These are phyloP conservation scores for Amblyopsis hoosieri DNA, from an alignment of 2,797 vertebrate species.

Conservation along the genomic window DNA sequence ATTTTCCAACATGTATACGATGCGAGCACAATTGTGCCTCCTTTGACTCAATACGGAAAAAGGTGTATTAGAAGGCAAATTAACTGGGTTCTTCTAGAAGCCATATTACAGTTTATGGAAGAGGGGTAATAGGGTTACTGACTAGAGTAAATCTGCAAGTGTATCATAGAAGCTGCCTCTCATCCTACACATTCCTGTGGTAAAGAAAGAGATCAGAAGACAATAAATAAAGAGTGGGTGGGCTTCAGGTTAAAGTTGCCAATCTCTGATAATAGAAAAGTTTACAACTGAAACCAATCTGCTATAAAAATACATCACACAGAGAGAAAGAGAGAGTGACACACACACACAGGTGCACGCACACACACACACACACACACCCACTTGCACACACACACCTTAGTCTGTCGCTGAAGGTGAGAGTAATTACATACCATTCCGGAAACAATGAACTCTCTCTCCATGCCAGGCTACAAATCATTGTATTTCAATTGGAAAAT, in stretches of 20 bases:
- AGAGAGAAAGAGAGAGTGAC: conserved; percentile 7
- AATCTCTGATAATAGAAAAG: neutral
- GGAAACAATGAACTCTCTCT: conserved; percentile 65
- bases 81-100: conserved; percentile 44
- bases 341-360: conserved; percentile 16
- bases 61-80: conserved; percentile 32
- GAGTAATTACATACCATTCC: conserved; percentile 77
- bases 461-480: conserved; percentile 49
- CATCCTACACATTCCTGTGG: conserved; percentile 46
- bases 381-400: conserved; percentile 34
- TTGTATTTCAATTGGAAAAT: conserved; percentile 68
- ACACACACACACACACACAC: conserved; percentile 33
- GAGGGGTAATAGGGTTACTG: conserved; percentile 23
- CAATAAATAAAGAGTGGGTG: conserved; percentile 51
- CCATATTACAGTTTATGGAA: conserved; percentile 19
- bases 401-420: conserved; percentile 69
- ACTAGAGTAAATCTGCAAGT: conserved; percentile 36
- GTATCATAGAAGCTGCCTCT: conserved; percentile 46
- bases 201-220: conserved; percentile 53
- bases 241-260: conserved; percentile 37
- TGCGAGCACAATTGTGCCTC: conserved; percentile 5
- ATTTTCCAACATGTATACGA: conserved; percentile 18
- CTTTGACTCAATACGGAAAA: conserved; percentile 10
- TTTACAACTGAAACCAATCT: too few species aligned
- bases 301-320: neutral